Base-by-base conservation (phyloP, 2,797 vertebrate genomes). In the Tympanoctomys barrerae region DNA sequence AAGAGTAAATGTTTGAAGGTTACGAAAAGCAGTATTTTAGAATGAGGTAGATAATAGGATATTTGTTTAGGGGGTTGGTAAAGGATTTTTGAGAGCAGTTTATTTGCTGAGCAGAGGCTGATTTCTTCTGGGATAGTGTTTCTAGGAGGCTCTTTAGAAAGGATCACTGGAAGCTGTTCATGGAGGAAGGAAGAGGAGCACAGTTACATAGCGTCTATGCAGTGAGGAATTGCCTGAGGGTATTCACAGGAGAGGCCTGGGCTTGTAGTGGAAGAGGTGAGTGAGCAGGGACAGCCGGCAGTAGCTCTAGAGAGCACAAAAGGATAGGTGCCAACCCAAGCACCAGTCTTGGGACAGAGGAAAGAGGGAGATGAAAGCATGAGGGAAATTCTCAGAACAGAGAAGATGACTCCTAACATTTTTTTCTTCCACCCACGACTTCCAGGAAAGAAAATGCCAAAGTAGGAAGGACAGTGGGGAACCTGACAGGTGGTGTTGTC, bases 11-110 rank as follows among this genome's bases (percentile, higher is more conserved):
- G 70, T 75, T 87, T 94, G 49, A 66, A 97, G 75, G 64, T 97
- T 96, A 96, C 96, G 95, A 94, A 96, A 96, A 96, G 87, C 89
- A 96, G n/a, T 96, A 90, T 96, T 96, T 96, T 84, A 92, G 90
- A 84, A 83, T 1, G 82, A 96, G 52, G 88, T 91, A 31, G 82
- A 80, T 84, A 89, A 39, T 89, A 80, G 70, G 66, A 82, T 90
- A 59, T 85, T 97, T 96, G 94, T 94, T 91, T 82, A 52, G 75
- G 57, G 68, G 64, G 2, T 39, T 66, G 33, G 61, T 46, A 88
- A 85, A 91, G 57, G 19, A 66, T 94, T 95, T 79, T 61, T 96
- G 94, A 91, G 87, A 96, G 61, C 49, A 21, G 82, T 95, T 96
- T 96, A 87, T 97, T 92, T 96, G 88, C 13, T 66, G 85, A 83